phyloP scores from a whole-genome alignment of 23 tunicate genomes.

The Clavelina lepadiformis region DNA sequence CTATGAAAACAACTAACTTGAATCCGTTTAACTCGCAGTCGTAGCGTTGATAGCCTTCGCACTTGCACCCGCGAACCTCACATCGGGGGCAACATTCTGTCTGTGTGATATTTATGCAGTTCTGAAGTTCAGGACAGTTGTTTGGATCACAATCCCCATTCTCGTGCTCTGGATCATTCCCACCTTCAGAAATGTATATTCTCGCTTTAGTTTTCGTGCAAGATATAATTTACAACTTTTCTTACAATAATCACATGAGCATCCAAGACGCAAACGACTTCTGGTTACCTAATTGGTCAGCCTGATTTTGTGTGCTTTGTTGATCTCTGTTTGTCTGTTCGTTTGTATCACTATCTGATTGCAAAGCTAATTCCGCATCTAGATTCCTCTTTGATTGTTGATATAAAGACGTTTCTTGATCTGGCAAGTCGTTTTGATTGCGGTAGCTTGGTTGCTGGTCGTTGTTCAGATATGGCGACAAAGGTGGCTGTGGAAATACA shows the following conservation, averaged over 20 bases:
- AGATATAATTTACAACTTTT: too few species aligned
- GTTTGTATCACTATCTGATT: too few species aligned
- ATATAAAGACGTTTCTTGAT: too few species aligned
- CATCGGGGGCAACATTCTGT: conserved; percentile 68
- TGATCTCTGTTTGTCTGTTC: too few species aligned
- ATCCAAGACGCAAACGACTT: too few species aligned
- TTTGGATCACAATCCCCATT: conserved; percentile 20
- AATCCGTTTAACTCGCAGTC: conserved; percentile 77
- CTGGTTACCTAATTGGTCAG: too few species aligned
- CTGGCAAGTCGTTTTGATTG: too few species aligned
- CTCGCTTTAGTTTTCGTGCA: too few species aligned
- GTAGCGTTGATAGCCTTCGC: conserved; percentile 79
- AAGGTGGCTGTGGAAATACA: not conserved
- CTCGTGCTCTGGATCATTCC: conserved; percentile 11
- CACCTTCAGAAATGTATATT: not conserved
- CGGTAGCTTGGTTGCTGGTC: not conserved
- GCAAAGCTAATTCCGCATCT: too few species aligned
- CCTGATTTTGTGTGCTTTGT: too few species aligned
- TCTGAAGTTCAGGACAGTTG: conserved; percentile 23
- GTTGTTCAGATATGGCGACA: not conserved
- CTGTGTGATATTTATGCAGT: conserved; percentile 58
- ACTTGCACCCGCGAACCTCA: conserved; percentile 43
- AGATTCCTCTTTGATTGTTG: too few species aligned
- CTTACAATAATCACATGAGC: too few species aligned
- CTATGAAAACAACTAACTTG: conserved; percentile 33